Percentiles rank a stretch among this genome's conserved stretches.
phyloP scores from a whole-genome alignment of 2,113 vertebrate genomes.

The Chionis minor region DNA sequence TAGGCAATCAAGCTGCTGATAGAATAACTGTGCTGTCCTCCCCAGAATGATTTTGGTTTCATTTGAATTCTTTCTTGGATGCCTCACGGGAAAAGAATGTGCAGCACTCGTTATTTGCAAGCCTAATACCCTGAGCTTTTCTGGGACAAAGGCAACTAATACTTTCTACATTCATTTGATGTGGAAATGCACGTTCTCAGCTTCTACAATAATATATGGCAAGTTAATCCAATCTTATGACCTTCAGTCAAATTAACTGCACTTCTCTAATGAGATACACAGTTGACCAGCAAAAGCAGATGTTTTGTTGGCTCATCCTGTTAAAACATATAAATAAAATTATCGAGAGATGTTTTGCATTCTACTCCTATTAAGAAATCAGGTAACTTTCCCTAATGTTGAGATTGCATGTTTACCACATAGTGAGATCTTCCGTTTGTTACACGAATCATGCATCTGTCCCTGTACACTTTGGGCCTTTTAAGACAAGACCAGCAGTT shows the following conservation, averaged over 20 bases:
- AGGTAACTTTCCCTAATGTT: background rate
- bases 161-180: background rate
- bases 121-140: background rate
- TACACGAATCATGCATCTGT: background rate
- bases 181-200: background rate
- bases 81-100: slow-evolving; percentile 3
- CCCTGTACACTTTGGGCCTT: background rate
- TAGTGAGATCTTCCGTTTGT: background rate
- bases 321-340: background rate
- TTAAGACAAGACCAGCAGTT: background rate
- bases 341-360: background rate
- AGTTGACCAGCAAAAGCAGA: background rate
- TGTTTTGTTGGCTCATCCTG: background rate
- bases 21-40: background rate
- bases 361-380: background rate
- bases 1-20: background rate
- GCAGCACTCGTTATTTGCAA: background rate
- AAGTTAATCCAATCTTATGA: background rate
- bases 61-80: slow-evolving; percentile 2
- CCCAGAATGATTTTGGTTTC: slow-evolving; percentile 15
- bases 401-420: background rate
- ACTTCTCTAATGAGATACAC: background rate
- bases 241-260: background rate
- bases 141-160: slow-evolving; percentile 22
- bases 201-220: background rate